A percentile compares a stretch with the other conserved stretches of the same genome.
Conservation (phyloP, 2,888 invertebrate species). For the Phymatocera aterrima region DNA sequence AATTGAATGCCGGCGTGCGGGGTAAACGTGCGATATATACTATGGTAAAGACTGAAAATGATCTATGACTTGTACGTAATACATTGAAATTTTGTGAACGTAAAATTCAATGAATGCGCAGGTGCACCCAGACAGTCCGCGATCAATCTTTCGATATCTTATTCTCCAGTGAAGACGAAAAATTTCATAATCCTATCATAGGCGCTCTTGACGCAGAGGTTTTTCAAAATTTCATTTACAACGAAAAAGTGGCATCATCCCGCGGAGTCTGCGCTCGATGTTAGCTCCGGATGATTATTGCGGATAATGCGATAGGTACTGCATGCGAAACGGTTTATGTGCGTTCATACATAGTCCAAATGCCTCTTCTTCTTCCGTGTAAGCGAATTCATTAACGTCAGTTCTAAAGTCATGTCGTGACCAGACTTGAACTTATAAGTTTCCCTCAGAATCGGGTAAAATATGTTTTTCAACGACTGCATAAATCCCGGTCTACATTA, state of each 20-base stretch:
- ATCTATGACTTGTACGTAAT: not conserved
- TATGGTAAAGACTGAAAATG: not conserved
- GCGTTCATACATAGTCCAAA: not conserved
- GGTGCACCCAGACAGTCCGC: not conserved
- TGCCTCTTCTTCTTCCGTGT: too few relatives aligned
- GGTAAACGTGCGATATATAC: not conserved
- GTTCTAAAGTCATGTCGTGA: not conserved
- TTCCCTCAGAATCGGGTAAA: not conserved
- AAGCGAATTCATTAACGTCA: too few relatives aligned
- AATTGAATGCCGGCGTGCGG: not conserved
- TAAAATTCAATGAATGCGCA: not conserved
- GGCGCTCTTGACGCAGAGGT: not conserved
- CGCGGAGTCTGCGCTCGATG: too few relatives aligned
- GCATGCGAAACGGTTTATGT: not conserved
- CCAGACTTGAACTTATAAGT: not conserved
- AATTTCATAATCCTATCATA: slow-evolving; percentile 12
- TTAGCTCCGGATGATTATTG: too few relatives aligned
- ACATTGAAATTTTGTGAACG: not conserved
- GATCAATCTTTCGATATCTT: not conserved
- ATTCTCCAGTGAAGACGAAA: not conserved
- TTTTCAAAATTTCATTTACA: not conserved
- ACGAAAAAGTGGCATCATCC: not conserved
- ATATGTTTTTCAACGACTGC: not conserved
- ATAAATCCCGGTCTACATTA: slow-evolving; percentile 14
- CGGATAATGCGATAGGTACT: too few relatives aligned